Percentiles rank a stretch among this genome's conserved stretches.
Conservation (phyloP, 2,113 vertebrate species). For the Varanus salvator region DNA sequence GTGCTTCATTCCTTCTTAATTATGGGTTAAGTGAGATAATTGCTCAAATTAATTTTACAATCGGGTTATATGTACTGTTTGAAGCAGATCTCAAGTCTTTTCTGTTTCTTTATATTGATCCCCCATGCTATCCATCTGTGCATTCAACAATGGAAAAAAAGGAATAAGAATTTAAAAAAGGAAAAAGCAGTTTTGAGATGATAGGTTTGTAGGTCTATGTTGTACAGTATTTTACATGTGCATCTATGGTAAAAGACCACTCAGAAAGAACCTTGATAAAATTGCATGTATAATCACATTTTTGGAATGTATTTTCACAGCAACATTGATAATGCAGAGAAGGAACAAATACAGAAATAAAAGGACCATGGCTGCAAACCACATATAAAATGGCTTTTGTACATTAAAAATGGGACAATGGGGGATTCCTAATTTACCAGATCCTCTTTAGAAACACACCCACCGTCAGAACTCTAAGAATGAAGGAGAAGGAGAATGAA, state of each 20-base stretch:
- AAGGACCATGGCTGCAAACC: no score
- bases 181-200: background rate
- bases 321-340: no score
- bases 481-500: no score
- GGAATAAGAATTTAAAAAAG: no score
- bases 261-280: background rate
- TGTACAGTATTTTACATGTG: background rate
- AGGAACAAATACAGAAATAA: no score
- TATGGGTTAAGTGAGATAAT: background rate
- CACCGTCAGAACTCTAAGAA: no score
- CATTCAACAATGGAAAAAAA: background rate
- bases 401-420: no score
- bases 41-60: background rate
- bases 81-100: background rate
- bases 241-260: background rate
- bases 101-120: background rate
- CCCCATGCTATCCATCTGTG: background rate
- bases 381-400: no score
- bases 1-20: background rate
- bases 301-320: no score
- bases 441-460: no score
- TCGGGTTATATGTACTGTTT: background rate
- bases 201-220: background rate
- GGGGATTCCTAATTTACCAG: no score
- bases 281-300: no score